These are phyloP conservation scores for Scortum barcoo DNA, from an alignment of 2,113 vertebrate species.

Conservation along the genomic window DNA sequence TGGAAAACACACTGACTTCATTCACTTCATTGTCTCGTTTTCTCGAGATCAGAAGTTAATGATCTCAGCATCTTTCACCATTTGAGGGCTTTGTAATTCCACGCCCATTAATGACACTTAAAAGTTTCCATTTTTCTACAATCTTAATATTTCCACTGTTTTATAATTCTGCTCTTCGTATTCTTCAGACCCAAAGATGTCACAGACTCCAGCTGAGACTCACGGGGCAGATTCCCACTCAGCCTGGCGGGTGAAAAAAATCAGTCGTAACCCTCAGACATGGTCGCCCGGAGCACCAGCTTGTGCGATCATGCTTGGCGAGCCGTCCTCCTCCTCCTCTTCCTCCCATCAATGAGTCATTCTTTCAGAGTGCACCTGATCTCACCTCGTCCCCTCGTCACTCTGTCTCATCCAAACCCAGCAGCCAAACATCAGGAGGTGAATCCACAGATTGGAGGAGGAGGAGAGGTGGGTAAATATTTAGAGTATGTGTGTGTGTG, in stretches of 20 bases:
- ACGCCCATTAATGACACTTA: too few species aligned
- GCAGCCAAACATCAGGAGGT: slow-evolving; percentile 57
- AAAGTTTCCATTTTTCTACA: too few species aligned
- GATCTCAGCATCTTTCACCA: too few species aligned
- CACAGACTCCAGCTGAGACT: not conserved
- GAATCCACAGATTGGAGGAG: slow-evolving; percentile 36
- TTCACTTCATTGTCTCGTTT: too few species aligned
- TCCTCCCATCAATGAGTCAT: slow-evolving; percentile 39
- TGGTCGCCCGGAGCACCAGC: not conserved
- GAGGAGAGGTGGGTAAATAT: slow-evolving; percentile 73
- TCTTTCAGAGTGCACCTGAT: slow-evolving; percentile 41
- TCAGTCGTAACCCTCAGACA: slow-evolving; percentile 16
- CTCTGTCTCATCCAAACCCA: slow-evolving; percentile 19
- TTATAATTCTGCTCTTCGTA: not conserved
- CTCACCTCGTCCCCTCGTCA: slow-evolving; percentile 34
- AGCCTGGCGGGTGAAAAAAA: not conserved
- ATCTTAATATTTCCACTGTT: not conserved
- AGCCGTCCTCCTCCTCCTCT: not conserved
- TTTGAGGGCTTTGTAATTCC: too few species aligned
- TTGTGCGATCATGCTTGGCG: slow-evolving; percentile 16
- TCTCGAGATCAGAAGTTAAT: too few species aligned
- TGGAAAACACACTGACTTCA: too few species aligned
- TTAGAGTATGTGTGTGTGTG: slow-evolving; percentile 31
- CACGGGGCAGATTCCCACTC: not conserved
- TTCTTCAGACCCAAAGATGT: not conserved